Percentiles rank a stretch among this genome's conserved stretches.
Evolutionary conservation across 1,140 invertebrate species (phyloP).

Genomic region (Aricia agestis): DNA sequence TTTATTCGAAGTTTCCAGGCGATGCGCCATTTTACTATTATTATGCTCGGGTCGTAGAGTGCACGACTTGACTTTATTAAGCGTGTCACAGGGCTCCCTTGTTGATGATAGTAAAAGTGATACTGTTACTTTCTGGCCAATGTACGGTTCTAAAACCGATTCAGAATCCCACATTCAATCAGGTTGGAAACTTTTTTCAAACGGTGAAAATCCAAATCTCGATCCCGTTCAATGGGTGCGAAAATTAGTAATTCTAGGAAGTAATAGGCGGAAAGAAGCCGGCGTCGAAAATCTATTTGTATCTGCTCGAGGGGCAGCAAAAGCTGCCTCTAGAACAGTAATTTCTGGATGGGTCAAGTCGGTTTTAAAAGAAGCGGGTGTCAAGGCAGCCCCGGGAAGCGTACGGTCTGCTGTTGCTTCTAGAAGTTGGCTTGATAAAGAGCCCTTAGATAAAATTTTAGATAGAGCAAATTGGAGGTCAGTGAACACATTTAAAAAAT

Average conservation of each 20-base stretch:
- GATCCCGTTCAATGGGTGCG: constrained; percentile 26
- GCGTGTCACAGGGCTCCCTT: constrained; percentile 8
- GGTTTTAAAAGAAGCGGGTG: no score
- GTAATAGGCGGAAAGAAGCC: not conserved
- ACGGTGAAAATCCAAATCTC: constrained; percentile 23
- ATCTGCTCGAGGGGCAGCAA: not conserved
- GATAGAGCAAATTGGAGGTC: no score
- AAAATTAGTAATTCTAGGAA: constrained; percentile 19
- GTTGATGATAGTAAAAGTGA: constrained; percentile 11
- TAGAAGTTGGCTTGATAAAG: constrained; percentile 35
- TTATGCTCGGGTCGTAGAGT: constrained; percentile 32
- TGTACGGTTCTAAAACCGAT: constrained; percentile 33
- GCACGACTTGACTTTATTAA: constrained; percentile 31
- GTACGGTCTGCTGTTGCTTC: constrained; percentile 48
- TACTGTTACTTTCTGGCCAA: not conserved
- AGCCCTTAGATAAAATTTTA: constrained; percentile 27
- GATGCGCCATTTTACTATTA: constrained; percentile 27
- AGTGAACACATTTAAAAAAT: no score
- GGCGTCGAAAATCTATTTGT: constrained; percentile 26
- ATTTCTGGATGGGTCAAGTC: no score
- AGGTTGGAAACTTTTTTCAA: constrained; percentile 22
- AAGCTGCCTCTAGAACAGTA: no score
- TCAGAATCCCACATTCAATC: constrained; percentile 25
- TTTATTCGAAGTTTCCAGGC: constrained; percentile 16
- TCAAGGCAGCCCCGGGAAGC: constrained; percentile 34